phyloP scores from a whole-genome alignment of 2,888 invertebrate species.

The Ecliptopera silaceata region DNA sequence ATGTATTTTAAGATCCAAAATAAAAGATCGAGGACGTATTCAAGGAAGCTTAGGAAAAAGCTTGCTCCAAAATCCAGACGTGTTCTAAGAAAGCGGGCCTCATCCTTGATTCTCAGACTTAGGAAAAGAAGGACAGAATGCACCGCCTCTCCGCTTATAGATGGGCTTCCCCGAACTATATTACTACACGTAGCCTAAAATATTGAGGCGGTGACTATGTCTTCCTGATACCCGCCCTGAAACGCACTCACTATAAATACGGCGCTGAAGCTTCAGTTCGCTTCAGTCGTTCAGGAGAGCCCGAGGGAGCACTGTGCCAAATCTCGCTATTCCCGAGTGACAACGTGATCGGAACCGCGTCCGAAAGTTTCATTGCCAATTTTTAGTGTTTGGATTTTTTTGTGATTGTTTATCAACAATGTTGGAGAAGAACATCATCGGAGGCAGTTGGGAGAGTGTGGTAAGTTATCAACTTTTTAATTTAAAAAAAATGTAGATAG shows the following conservation, averaged over 20 bases:
- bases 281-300: conserved; percentile 78
- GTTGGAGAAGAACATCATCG: conserved; percentile 75
- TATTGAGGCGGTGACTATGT: conserved; percentile 65
- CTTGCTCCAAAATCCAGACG: conserved; percentile 28
- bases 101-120: conserved; percentile 39
- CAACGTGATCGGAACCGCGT: conserved; percentile 67
- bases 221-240: conserved; percentile 73
- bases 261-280: conserved; percentile 59
- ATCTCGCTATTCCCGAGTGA: conserved; percentile 56
- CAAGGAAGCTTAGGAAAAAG: conserved; percentile 27
- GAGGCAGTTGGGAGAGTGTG: conserved; percentile 80
- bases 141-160: conserved; percentile 50
- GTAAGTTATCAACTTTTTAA: conserved; percentile 55
- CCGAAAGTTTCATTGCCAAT: conserved; percentile 28
- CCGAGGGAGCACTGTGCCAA: conserved; percentile 71
- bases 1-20: conserved; percentile 9
- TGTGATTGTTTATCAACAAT: conserved; percentile 54
- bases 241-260: conserved; percentile 71
- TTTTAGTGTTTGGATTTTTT: conserved; percentile 45
- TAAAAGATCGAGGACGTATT: conserved; percentile 18
- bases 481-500: conserved; percentile 19
- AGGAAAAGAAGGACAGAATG: conserved; percentile 48
- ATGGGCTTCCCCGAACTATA: conserved; percentile 77
- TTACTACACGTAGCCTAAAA: conserved; percentile 59
- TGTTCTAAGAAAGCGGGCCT: conserved; percentile 28